These are phyloP conservation scores for Procavia capensis DNA, from an alignment of 2,113 vertebrate genomes.

Conservation along the genomic window DNA sequence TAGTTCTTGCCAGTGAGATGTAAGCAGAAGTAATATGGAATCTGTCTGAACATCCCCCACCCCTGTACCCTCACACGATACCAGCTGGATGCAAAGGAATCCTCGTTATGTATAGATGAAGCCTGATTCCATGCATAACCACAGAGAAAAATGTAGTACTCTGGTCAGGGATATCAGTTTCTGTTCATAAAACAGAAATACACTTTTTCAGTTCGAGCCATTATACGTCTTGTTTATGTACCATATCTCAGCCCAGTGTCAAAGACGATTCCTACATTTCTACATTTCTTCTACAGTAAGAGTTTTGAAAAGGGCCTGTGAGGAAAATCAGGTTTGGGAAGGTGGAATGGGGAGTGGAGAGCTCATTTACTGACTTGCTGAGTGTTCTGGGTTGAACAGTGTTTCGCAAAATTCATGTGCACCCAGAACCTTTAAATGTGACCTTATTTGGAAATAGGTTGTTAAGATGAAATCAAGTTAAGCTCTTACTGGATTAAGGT, in stretches of 20 bases:
- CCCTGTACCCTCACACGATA: not conserved
- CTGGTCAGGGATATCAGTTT: not conserved
- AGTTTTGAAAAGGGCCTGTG: not conserved
- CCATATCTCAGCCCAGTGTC: not conserved
- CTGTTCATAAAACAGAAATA: not conserved
- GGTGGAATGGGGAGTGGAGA: not conserved
- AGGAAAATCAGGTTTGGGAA: not conserved
- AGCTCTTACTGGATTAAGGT: too few relatives aligned
- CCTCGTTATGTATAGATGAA: too few relatives aligned
- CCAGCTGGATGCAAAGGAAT: not conserved
- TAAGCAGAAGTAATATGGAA: not conserved
- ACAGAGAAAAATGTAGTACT: not conserved
- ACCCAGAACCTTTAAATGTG: too few relatives aligned
- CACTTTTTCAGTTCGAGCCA: not conserved
- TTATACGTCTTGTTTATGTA: not conserved
- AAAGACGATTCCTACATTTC: not conserved
- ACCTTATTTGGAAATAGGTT: too few relatives aligned
- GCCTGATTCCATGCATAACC: rapidly evolving
- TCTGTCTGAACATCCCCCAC: not conserved
- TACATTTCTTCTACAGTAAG: not conserved
- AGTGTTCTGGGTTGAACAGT: too few relatives aligned
- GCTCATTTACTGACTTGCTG: not conserved
- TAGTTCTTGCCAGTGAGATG: not conserved
- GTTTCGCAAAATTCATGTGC: too few relatives aligned
- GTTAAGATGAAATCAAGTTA: too few relatives aligned